Evolutionary conservation across 2,888 invertebrate species (phyloP), one percentile per base, ranked within the genome.

Genomic region (Abrostola tripartita): DNA sequence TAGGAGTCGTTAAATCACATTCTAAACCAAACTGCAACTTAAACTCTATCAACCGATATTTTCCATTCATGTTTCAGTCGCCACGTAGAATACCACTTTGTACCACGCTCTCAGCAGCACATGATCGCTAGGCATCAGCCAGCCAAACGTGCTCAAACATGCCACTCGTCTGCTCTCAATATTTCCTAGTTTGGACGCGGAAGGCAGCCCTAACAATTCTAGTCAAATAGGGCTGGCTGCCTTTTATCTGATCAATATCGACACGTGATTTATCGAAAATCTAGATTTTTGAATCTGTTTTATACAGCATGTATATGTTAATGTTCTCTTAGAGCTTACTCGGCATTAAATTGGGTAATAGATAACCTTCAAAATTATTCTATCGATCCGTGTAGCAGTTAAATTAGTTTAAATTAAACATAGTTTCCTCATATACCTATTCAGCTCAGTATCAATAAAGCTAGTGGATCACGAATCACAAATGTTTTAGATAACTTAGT

Each of bases 91-190:
- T 52, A 51, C 12, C 24, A n/a, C 11, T 24, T 11, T 38, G 42
- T 10, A n/a, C 40, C 24, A 24, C 24, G 14, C 52, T 47, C 12
- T 61, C 42, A 35, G 52, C n/a, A 24, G 57, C 41, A 37, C 52
- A 50, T 47, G 12, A 38, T 47, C n/a, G 44, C 49, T 12, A 12
- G 35, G 41, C 44, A 49, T 56, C 41, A 5, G 37, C n/a, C 47
- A 40, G 12, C 42, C 38, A 74, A 69, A 78, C 78, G 74, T 78
- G 78, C 74, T 78, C 78, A 68, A 76, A 78, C 47, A 59, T 47
- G 36, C 65, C 64, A 69, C 71, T 74, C 44, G 44, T 50, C 12
- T 52, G 49, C 61, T 63, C 68, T 73, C 51, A 24, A 69, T 63
- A 59, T 58, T 61, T 49, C 36, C 12, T 52, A 52, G 60, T 55